Evolutionary conservation across 2,113 vertebrate species (phyloP).

Genomic region (Thunnus maccoyii): DNA sequence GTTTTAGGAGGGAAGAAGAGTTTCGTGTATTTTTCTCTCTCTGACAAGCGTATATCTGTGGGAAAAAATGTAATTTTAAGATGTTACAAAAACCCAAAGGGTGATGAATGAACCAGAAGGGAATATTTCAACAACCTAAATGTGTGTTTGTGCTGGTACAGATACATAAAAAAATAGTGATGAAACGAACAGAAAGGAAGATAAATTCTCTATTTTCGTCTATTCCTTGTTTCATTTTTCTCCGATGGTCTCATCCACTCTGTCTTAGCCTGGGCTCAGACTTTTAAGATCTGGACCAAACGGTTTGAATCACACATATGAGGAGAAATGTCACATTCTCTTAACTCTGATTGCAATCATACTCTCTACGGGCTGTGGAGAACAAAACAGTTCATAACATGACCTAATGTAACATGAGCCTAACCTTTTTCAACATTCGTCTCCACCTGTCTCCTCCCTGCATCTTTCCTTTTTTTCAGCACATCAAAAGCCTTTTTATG

Average conservation of each 20-base stretch:
- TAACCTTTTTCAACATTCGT: not conserved
- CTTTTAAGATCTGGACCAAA: slow-evolving; percentile 20
- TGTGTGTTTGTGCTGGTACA: slow-evolving; percentile 30
- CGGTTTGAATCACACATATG: slow-evolving; percentile 39
- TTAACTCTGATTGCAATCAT: slow-evolving; percentile 2
- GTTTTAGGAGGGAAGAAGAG: not conserved
- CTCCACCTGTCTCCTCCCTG: not conserved
- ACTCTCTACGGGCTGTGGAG: not conserved
- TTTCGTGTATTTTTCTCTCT: not conserved
- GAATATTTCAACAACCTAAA: slow-evolving; percentile 31
- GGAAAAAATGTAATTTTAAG: slow-evolving; percentile 29
- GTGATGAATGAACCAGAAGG: slow-evolving; percentile 4
- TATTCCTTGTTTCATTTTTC: slow-evolving; percentile 13
- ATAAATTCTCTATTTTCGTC: slow-evolving; percentile 5
- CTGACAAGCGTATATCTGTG: slow-evolving; percentile 17
- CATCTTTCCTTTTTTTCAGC: too few relatives aligned
- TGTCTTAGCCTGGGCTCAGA: slow-evolving; percentile 10
- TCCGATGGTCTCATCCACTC: slow-evolving; percentile 24
- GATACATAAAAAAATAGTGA: slow-evolving; percentile 37
- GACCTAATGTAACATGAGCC: not conserved
- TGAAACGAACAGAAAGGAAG: slow-evolving; percentile 56
- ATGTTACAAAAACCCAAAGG: slow-evolving; percentile 12
- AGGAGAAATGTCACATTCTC: not conserved
- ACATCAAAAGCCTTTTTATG: too few relatives aligned
- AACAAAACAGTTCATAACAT: not conserved